Evolutionary conservation across 2,797 vertebrate genomes (phyloP).

Genomic region (Taenioides sp.): DNA sequence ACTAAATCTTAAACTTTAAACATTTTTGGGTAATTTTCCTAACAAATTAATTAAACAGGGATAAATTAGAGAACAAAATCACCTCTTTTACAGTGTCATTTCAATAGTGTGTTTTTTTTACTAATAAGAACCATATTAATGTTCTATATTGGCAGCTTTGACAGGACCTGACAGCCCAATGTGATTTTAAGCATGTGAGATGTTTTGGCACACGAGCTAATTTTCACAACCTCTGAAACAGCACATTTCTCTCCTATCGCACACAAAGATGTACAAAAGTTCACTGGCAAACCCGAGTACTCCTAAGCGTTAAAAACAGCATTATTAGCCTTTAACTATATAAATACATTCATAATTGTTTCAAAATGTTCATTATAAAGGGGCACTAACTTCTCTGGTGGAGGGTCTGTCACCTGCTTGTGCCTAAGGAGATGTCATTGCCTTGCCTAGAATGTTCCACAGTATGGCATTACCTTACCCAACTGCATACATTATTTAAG

Average conservation of each 20-base stretch:
- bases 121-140: slow-evolving; percentile 66
- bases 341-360: background rate
- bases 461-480: too few relatives aligned
- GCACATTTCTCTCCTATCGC: slow-evolving; percentile 28
- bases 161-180: slow-evolving; percentile 67
- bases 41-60: background rate
- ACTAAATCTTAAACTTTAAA: too few relatives aligned
- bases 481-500: too few relatives aligned
- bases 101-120: slow-evolving; percentile 67
- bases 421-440: too few relatives aligned
- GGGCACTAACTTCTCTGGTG: too few relatives aligned
- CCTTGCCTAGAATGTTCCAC: too few relatives aligned
- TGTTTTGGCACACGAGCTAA: slow-evolving; percentile 56
- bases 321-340: too few relatives aligned
- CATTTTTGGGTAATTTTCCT: background rate
- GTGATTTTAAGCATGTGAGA: slow-evolving; percentile 63
- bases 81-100: slow-evolving; percentile 12
- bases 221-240: slow-evolving; percentile 68
- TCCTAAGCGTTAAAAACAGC: too few relatives aligned
- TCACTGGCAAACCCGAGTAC: slow-evolving; percentile 28
- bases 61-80: slow-evolving; percentile 15
- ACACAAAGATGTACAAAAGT: slow-evolving; percentile 43
- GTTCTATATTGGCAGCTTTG: slow-evolving; percentile 64
- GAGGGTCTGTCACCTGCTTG: too few relatives aligned
- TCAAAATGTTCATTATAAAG: too few relatives aligned